Conservation (phyloP, 2,797 vertebrate species). For the Anolis apletophallus region DNA sequence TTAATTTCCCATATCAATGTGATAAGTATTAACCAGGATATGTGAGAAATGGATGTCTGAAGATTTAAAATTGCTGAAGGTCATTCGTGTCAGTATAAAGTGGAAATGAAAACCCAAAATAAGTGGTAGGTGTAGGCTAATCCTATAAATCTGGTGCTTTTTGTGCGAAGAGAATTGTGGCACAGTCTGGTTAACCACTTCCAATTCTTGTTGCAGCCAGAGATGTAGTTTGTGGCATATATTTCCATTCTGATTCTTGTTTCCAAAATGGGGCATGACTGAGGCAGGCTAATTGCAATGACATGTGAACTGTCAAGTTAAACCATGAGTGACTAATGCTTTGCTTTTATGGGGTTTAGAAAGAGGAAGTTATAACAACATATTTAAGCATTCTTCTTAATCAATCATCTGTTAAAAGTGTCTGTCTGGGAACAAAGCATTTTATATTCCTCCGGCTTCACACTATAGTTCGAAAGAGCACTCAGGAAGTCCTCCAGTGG, state of each 20-base stretch:
- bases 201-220: not conserved
- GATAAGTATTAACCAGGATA: not conserved
- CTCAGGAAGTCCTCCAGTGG: slow-evolving; percentile 89
- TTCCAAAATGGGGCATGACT: not conserved
- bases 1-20: not conserved
- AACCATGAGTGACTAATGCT: not conserved
- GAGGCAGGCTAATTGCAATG: not conserved
- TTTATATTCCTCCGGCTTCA: slow-evolving; percentile 82
- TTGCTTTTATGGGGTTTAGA: slow-evolving; percentile 12
- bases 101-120: not conserved
- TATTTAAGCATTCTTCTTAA: slow-evolving; percentile 47
- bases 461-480: slow-evolving; percentile 77
- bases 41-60: not conserved
- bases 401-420: slow-evolving; percentile 3
- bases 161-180: not conserved
- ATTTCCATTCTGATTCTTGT: not conserved
- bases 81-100: not conserved
- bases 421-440: slow-evolving; percentile 75
- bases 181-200: not conserved
- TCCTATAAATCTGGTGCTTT: not conserved
- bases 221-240: not conserved
- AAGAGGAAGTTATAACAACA: slow-evolving; percentile 32
- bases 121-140: not conserved
- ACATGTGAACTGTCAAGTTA: not conserved
- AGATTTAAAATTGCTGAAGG: not conserved